Conservation (phyloP, 2,797 vertebrate genomes). For the Pipistrellus pipistrellus region DNA sequence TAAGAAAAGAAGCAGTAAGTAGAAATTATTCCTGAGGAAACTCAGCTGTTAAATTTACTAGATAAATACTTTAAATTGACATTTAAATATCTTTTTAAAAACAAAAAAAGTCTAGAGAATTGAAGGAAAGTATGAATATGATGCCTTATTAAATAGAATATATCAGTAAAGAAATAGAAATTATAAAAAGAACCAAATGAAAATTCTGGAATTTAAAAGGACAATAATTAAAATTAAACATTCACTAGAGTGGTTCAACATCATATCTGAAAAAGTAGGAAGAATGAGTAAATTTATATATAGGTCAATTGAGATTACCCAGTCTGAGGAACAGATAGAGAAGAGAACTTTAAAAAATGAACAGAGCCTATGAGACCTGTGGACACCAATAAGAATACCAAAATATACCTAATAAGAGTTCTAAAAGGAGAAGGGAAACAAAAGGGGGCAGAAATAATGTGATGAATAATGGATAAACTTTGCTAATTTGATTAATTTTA, state of each 20-base stretch:
- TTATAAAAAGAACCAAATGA: slow-evolving; percentile 5
- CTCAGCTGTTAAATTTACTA: not conserved
- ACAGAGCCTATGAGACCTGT: not conserved
- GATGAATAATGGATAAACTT: slow-evolving; percentile 15
- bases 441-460: not conserved
- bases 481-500: not conserved
- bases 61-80: not conserved
- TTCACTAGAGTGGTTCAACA: not conserved
- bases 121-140: not conserved
- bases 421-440: not conserved
- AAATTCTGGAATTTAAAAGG: slow-evolving; percentile 19
- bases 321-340: not conserved
- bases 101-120: not conserved
- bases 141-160: not conserved
- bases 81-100: not conserved
- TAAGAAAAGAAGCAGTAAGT: not conserved
- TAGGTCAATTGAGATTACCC: not conserved
- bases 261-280: not conserved
- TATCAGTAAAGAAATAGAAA: not conserved
- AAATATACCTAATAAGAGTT: not conserved
- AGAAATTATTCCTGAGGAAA: slow-evolving; percentile 38
- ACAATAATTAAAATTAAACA: slow-evolving; percentile 16
- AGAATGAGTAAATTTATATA: not conserved
- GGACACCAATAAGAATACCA: not conserved
- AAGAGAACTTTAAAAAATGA: not conserved